Percentiles rank a stretch among this genome's conserved stretches.
Evolutionary conservation across 2,797 vertebrate species (phyloP).

Genomic region (Phataginus tetradactyla): DNA sequence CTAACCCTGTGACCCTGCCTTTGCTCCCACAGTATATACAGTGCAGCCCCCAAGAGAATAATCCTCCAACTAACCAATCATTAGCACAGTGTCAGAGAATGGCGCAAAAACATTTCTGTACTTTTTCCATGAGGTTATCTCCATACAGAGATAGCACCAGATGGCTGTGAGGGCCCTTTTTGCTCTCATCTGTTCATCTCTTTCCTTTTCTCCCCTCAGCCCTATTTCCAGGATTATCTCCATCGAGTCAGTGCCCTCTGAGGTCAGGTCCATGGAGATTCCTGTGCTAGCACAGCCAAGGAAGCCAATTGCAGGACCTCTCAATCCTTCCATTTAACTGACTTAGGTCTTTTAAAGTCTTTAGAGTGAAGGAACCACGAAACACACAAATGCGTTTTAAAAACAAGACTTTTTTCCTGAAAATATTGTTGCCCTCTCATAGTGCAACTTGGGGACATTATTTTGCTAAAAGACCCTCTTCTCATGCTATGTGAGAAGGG

Average conservation of each 20-base stretch:
- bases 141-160: background rate
- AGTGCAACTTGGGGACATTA: background rate
- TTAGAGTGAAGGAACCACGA: background rate
- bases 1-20: background rate
- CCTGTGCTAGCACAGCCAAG: background rate
- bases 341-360: background rate
- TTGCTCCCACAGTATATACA: background rate
- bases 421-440: background rate
- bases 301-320: background rate
- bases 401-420: background rate
- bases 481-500: background rate
- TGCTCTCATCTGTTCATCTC: background rate
- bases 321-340: background rate
- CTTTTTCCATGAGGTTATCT: background rate
- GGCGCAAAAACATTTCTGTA: background rate
- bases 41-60: background rate
- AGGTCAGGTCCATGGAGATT: background rate
- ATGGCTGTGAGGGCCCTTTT: background rate
- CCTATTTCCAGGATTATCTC: background rate
- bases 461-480: background rate
- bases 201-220: background rate
- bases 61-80: background rate
- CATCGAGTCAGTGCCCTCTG: background rate
- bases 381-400: background rate
- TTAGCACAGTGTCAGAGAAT: background rate